These are phyloP conservation scores for Sipha maydis DNA, from an alignment of 2,888 invertebrate genomes.

Conservation along the genomic window DNA sequence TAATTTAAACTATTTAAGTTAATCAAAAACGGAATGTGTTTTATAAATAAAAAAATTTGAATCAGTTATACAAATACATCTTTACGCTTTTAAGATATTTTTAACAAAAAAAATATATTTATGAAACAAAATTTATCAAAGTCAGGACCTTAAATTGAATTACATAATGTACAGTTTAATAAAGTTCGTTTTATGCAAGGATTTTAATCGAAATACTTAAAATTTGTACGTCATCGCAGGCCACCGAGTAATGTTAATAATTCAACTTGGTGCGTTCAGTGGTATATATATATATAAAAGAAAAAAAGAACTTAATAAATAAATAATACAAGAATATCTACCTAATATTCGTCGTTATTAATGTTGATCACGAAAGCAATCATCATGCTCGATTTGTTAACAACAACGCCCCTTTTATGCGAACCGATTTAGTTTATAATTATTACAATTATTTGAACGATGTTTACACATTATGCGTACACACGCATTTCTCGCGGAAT, in stretches of 20 bases:
- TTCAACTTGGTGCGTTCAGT: neutral
- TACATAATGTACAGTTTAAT: too few relatives aligned
- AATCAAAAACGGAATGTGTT: too few relatives aligned
- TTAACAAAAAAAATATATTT: too few relatives aligned
- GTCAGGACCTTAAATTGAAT: too few relatives aligned
- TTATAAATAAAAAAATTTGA: too few relatives aligned
- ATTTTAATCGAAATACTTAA: neutral
- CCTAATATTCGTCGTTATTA: conserved; percentile 42
- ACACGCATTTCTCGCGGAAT: neutral
- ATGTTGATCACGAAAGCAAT: conserved; percentile 54
- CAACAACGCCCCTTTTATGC: conserved; percentile 23
- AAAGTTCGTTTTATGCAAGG: neutral
- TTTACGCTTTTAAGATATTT: too few relatives aligned
- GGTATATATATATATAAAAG: neutral
- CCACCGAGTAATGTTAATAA: neutral
- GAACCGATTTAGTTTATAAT: conserved; percentile 15
- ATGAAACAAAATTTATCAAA: too few relatives aligned
- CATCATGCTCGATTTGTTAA: conserved; percentile 42
- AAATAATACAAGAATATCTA: conserved; percentile 7
- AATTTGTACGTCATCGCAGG: neutral
- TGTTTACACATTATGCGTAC: neutral
- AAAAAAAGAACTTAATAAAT: conserved; percentile 18
- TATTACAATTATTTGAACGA: conserved; percentile 22
- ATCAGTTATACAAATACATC: too few relatives aligned
- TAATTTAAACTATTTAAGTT: too few relatives aligned